Evolutionary conservation across 92 coral and sea anemone genomes (phyloP).

Genomic region (Galaxea fascicularis): DNA sequence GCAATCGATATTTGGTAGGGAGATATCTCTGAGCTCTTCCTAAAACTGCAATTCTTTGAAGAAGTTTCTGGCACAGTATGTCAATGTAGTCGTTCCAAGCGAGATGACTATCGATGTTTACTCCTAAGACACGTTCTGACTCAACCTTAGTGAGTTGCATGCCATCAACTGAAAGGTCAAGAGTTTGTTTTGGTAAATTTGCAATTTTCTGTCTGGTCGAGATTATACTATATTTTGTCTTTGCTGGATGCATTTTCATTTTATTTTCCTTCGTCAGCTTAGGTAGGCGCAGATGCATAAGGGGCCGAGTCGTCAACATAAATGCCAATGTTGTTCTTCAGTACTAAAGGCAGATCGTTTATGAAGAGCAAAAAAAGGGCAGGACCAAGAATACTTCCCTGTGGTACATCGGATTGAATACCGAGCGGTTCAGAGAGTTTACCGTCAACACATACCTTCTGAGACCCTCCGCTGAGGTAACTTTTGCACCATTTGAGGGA

Average conservation of each 20-base stretch:
- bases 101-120: constrained; percentile 33
- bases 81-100: constrained; percentile 31
- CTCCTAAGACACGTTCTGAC: too few species aligned
- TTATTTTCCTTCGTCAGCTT: constrained; percentile 49
- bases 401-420: constrained; percentile 43
- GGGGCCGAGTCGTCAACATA: constrained; percentile 67
- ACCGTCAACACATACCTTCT: constrained; percentile 55
- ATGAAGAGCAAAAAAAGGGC: constrained; percentile 51
- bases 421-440: constrained; percentile 40
- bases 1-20: constrained; percentile 42
- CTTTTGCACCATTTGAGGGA: constrained; percentile 51
- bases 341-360: constrained; percentile 60
- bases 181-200: constrained; percentile 54
- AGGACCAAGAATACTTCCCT: constrained; percentile 71
- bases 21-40: constrained; percentile 48
- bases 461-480: constrained; percentile 55
- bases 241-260: constrained; percentile 53
- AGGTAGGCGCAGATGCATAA: constrained; percentile 46
- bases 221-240: constrained; percentile 61
- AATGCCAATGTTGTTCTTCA: constrained; percentile 48
- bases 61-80: constrained; percentile 29
- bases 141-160: constrained; percentile 39
- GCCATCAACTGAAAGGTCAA: constrained; percentile 55
- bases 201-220: constrained; percentile 58
- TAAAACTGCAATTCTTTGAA: constrained; percentile 35